phyloP scores from a whole-genome alignment of 2,888 invertebrate genomes.

The Troides aeacus region DNA sequence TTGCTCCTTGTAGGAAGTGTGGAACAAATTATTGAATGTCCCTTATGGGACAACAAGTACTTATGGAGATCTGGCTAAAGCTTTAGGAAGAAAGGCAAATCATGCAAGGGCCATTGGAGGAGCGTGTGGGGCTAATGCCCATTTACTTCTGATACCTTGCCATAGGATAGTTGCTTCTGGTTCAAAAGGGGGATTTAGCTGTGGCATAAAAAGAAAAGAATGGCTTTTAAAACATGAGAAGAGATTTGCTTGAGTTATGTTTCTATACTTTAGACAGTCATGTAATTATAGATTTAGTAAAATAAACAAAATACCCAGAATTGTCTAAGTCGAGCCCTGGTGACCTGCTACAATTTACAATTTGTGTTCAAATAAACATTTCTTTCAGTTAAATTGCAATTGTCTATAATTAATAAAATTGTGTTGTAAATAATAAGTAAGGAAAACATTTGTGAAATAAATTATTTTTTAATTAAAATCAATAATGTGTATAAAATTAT shows the following conservation, averaged over 20 bases:
- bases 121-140: conserved; percentile 66
- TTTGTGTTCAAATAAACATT: no score
- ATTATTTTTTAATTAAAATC: no score
- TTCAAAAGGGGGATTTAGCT: conserved; percentile 73
- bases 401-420: no score
- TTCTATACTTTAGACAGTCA: no score
- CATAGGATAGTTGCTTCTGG: conserved; percentile 61
- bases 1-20: conserved; percentile 53
- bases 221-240: conserved; percentile 74
- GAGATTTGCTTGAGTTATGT: conserved; percentile 37
- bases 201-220: conserved; percentile 74
- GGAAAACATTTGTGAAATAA: no score
- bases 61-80: conserved; percentile 63
- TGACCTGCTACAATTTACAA: no score
- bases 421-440: no score
- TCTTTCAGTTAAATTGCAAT: no score
- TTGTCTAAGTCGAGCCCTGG: no score
- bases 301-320: no score
- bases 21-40: conserved; percentile 58
- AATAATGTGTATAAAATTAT: no score
- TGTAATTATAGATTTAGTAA: no score
- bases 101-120: conserved; percentile 67
- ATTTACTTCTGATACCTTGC: conserved; percentile 65
- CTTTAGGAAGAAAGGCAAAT: conserved; percentile 54
- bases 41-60: conserved; percentile 64